phyloP scores from a whole-genome alignment of 2,113 vertebrate genomes.

The Catagonus wagneri region DNA sequence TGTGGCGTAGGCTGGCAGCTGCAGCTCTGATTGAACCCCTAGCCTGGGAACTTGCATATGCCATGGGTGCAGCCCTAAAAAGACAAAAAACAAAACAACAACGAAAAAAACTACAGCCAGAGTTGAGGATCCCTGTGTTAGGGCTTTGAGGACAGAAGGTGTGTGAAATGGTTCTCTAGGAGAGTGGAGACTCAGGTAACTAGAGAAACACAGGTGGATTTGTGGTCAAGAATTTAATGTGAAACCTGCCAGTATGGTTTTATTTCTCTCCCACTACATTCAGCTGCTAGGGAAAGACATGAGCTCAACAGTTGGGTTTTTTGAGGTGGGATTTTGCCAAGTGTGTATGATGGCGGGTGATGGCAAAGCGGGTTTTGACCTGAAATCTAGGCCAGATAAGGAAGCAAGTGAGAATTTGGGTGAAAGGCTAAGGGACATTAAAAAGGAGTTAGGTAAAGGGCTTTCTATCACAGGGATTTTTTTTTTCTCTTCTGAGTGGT shows the following conservation, averaged over 20 bases:
- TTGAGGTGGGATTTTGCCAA: not conserved
- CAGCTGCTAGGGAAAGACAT: not conserved
- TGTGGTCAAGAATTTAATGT: not conserved
- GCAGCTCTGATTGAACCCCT: too few species aligned
- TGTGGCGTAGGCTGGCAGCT: too few species aligned
- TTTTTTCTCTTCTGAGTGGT: slow-evolving; percentile 22
- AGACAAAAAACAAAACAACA: too few species aligned
- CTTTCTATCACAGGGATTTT: not conserved
- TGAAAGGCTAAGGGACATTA: not conserved
- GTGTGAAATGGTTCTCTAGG: not conserved
- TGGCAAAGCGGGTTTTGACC: too few species aligned
- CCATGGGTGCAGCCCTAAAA: too few species aligned
- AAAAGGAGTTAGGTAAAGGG: not conserved
- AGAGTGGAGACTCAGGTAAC: not conserved
- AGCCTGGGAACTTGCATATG: too few species aligned
- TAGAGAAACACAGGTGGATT: not conserved
- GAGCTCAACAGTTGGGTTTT: not conserved
- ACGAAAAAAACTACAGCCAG: not conserved
- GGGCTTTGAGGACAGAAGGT: not conserved
- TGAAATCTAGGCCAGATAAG: not conserved
- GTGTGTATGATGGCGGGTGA: not conserved
- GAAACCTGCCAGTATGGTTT: not conserved
- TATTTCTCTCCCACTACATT: not conserved
- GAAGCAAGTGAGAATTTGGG: not conserved
- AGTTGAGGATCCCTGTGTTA: not conserved